phyloP scores from a whole-genome alignment of 2,888 invertebrate genomes.

The Ryuthela nishihirai region DNA sequence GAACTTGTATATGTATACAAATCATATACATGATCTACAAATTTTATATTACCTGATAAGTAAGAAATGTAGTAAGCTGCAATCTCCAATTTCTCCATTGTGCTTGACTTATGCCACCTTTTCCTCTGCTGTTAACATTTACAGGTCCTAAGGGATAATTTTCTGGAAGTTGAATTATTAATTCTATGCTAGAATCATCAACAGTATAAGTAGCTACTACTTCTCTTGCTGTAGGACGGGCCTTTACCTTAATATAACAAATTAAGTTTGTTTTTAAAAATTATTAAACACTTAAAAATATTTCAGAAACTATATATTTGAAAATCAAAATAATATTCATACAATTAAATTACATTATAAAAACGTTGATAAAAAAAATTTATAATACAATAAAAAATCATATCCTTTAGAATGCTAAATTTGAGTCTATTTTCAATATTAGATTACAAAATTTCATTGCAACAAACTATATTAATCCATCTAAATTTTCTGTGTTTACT shows the following conservation, averaged over 20 bases:
- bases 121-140: constrained; percentile 60
- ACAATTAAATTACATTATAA: no score
- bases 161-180: constrained; percentile 69
- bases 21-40: constrained; percentile 20
- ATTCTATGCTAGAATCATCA: constrained; percentile 75
- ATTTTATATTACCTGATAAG: constrained; percentile 67
- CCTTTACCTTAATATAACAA: constrained; percentile 56
- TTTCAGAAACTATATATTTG: no score
- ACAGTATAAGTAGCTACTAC: constrained; percentile 75
- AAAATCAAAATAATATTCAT: no score
- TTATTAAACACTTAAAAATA: no score
- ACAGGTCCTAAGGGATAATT: constrained; percentile 82
- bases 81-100: constrained; percentile 72
- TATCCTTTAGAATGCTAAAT: no score
- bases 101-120: constrained; percentile 63
- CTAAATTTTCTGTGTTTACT: no score
- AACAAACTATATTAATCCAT: no score
- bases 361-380: no score
- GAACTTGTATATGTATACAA: constrained; percentile 18
- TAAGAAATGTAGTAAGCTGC: constrained; percentile 78
- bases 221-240: constrained; percentile 68
- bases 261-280: no score
- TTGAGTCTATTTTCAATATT: no score
- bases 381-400: no score
- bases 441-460: no score